Evolutionary conservation across 2,888 invertebrate genomes (phyloP), one percentile per base, ranked within the genome.

Genomic region (Callyntrura guangdongensis): DNA sequence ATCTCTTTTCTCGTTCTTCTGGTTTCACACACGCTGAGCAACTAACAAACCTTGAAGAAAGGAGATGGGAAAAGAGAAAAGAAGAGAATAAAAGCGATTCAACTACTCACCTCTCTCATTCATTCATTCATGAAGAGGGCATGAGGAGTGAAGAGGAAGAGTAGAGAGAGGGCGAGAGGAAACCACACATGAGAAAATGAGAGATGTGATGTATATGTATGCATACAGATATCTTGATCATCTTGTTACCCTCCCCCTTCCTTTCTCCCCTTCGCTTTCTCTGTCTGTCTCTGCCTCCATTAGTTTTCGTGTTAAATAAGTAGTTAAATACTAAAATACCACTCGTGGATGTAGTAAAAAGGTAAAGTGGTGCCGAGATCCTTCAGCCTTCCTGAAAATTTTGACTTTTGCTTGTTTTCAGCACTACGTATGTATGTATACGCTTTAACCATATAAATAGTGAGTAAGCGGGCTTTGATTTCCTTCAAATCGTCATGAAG

Each of bases 11-110:
- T 56, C 11, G 17, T 53, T 53, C 22, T 77, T 77, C 77, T 77
- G 77, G 77, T 77, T 77, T 77, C 77, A 77, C 77, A 49, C 77
- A 77, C 53, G 53, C 77, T 77, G 77, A 77, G 77, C 25, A 77
- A 25, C 77, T 77, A 77, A 77, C 77, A 77, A 77, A 77, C 25
- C 77, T 77, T 77, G 22, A 77, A 77, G 77, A 77, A 49, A 77
- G 14, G 53, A 77, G 77, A 77, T 56, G 77, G 49, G 14, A 53
- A 77, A 47, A 11, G 22, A 49, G 49, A 45, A 47, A 49, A 47
- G 47, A 53, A 56, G 22, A 49, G 53, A 53, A 74, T 74, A 49
- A 77, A 77, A 77, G 53, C 53, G 25, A 77, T 53, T 77, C 53
- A 77, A 77, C 77, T 25, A 56, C 53, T 53, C 53, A 77, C 77